Base-by-base conservation (phyloP, 2,113 vertebrate genomes). In the Embiotoca jacksoni region DNA sequence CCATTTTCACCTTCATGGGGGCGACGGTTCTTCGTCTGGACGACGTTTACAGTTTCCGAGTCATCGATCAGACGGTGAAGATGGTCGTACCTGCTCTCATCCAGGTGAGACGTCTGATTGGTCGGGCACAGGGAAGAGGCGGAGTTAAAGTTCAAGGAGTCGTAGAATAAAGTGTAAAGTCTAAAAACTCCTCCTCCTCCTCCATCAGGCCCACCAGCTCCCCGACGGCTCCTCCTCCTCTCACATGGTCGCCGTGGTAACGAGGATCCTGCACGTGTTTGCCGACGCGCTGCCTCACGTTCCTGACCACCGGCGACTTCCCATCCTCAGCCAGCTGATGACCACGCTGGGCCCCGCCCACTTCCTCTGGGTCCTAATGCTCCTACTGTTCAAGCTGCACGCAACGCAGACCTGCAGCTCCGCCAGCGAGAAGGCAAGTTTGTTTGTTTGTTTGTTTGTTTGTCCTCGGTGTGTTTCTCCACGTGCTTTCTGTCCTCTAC, bases 1-100 rank as follows among this genome's bases (percentile, higher is more conserved):
- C 98, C 64, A 99, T 99, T 91, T 99, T 99, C 83, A 99, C 98
- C 44, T 99, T 99, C 90, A 99, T 99, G 98, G 98, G 98, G 4
- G 96, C 97, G 47, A 98, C 93, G 80, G 92, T 99, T 77, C 94
- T 99, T 95, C 96, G 98, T 2, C 94, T 99, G 77, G 98, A 99
- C 82, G 96, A 99, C 80, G 86, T 94, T 60, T 99, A 99, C 91
- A 99, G 98, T 44, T 99, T 99, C 92, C 95, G 97, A 80, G 97
- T 99, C 72, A 99, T 99, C 87, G 97, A 95, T 82, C 96, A 97
- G 92, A 99, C 98, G 0, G 96, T 99, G 32, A 95, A 97, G 90
- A 97, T 96, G 88, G 96, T 99, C 80, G 96, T 99, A 75, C 98
- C 98, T 10, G 97, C 97, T 23, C 96, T 99, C 41, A 96, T 99